Evolutionary conservation across 2,888 invertebrate species (phyloP), one percentile per base, ranked within the genome.

Genomic region (Pollenia griseotomentosa): DNA sequence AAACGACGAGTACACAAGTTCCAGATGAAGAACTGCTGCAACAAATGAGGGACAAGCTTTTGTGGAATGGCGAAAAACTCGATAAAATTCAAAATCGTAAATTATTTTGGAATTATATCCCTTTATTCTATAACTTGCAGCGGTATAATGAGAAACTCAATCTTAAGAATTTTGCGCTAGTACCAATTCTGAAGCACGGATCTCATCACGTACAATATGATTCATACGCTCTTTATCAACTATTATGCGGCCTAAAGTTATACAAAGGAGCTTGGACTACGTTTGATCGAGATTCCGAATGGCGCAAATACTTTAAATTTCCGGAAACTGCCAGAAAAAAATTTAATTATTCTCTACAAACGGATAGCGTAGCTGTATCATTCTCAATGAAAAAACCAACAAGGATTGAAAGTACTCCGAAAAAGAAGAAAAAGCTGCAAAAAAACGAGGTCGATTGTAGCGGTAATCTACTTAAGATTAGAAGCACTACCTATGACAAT

Each of bases 51-150:
- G 3, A 33, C 4, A 33, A 33, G 4, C 33, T 33, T 4, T 33
- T 33, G 33, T 33, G 33, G 33, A 4, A 33, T 33, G 51, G 51
- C 1, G 51, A 51, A 7, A 23, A 59, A 16, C 23, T 42, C 2
- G 40, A 78, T 46, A 46, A 19, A 78, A 42, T 48, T 42, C 53
- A 33, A 55, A 42, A 51, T 14, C 16, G 71, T 71, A 55, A 53
- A 71, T n/a, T 65, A n/a, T n/a, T 51, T n/a, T 51, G 51, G 33
- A 33, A 4, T 33, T 33, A 4, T 2, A 3, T 33, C 33, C 51
- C 51, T 12, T n/a, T 51, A 14, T n/a, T 51, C 4, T 51, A 51
- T 7, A 51, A 51, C 7, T 14, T 51, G 7, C 51, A 51, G n/a
- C n/a, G 51, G 0, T n/a, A 51, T n/a, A 51, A 12, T 4, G n/a